Percentiles rank a stretch among this genome's conserved stretches.
These are phyloP conservation scores for Eublepharis macularius DNA, from an alignment of 2,113 vertebrate species.

Conservation along the genomic window DNA sequence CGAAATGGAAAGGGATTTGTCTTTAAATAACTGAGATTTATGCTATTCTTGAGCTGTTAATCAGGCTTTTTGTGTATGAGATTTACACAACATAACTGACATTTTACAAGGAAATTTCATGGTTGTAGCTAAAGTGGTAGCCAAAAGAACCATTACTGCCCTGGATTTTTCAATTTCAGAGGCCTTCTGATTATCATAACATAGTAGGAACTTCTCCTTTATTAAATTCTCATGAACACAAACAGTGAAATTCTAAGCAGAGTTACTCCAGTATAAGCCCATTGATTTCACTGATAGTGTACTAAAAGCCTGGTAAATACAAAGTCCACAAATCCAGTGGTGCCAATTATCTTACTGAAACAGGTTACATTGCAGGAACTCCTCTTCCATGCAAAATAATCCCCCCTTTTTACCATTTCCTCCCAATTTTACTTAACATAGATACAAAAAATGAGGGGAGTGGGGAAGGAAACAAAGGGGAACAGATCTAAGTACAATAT, in stretches of 20 bases:
- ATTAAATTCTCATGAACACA: neutral
- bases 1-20: slow-evolving; percentile 2
- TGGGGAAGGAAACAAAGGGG: too few species aligned
- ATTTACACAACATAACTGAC: neutral
- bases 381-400: neutral
- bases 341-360: neutral
- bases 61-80: neutral
- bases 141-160: neutral
- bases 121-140: neutral
- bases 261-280: too few species aligned
- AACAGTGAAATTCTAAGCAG: too few species aligned
- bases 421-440: too few species aligned
- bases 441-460: too few species aligned
- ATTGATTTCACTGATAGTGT: too few species aligned
- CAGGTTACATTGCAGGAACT: neutral
- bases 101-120: neutral
- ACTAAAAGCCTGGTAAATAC: neutral
- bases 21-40: slow-evolving; percentile 8
- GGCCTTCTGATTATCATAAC: neutral
- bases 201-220: neutral
- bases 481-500: too few species aligned
- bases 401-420: too few species aligned
- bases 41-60: neutral
- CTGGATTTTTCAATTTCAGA: neutral
- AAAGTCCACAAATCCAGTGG: neutral